phyloP scores from a whole-genome alignment of 2,888 invertebrate genomes.

The Atherix ibis region DNA sequence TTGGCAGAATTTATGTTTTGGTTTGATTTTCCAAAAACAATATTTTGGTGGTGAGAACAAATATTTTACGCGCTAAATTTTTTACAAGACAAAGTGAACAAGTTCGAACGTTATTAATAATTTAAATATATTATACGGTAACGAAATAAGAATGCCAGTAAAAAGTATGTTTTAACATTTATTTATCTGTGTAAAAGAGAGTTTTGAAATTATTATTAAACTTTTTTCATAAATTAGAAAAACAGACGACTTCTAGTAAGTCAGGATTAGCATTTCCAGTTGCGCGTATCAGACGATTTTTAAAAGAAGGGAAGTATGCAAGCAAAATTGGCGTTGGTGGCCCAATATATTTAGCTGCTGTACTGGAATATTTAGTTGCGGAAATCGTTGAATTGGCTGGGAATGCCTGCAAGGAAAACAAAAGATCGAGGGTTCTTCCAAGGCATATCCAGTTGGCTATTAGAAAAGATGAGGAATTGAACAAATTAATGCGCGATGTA shows the following conservation, averaged over 20 bases:
- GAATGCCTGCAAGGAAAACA: constrained; percentile 51
- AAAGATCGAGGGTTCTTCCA: constrained; percentile 63
- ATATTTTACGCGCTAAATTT: too few relatives aligned
- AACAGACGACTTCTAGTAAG: not conserved
- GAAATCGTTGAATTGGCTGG: constrained; percentile 49
- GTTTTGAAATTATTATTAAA: too few relatives aligned
- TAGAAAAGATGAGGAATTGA: constrained; percentile 68
- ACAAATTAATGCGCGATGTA: constrained; percentile 57
- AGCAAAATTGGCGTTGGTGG: constrained; percentile 40
- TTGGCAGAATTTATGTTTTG: too few relatives aligned
- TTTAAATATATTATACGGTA: too few relatives aligned
- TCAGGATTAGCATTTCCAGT: constrained; percentile 44
- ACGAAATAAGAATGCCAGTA: too few relatives aligned
- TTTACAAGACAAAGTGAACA: too few relatives aligned
- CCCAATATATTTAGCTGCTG: constrained; percentile 38
- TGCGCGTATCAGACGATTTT: constrained; percentile 40
- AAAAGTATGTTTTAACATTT: too few relatives aligned
- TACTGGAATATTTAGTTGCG: constrained; percentile 48
- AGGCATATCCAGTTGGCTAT: constrained; percentile 66
- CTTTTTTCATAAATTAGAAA: too few relatives aligned
- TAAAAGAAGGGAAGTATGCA: constrained; percentile 46
- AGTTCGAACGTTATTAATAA: too few relatives aligned
- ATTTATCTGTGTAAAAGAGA: too few relatives aligned
- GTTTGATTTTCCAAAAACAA: too few relatives aligned
- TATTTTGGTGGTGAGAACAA: too few relatives aligned